Evolutionary conservation across 1,140 invertebrate species (phyloP), one percentile per base, ranked within the genome.

Genomic region (Eupristina koningsbergeri): DNA sequence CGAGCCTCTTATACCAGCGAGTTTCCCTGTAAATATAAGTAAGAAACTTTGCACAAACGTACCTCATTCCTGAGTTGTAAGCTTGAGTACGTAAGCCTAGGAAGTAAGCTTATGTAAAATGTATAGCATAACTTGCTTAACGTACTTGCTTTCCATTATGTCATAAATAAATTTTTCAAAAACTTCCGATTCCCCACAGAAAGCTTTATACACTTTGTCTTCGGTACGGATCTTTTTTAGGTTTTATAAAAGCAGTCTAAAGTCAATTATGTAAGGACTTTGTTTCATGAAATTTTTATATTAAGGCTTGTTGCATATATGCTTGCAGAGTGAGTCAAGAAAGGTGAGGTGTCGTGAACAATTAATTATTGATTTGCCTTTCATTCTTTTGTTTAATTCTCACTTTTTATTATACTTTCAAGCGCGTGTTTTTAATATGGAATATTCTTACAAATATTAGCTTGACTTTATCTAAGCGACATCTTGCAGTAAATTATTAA

Each of bases 211-310:
- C 22, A 22, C 22, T 9, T 41, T 22, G 7, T 71, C 31, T 71
- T 41, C 26, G 7, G 11, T 67, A 36, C 5, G 22, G 31, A 15
- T 39, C 13, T 69, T 69, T 80, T 69, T 31, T 29, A 80, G 63
- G 63, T 80, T 80, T 69, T 41, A 45, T 80, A 69, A 80, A 80
- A 80, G 69, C 29, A 69, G 61, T 50, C 41, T 67, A 67, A 50
- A 50, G 1, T 47, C 61, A 41, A 79, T 79, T 79, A 79, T 69
- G 31, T 79, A 79, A 79, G 63, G 77, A 78, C 39, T 64, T 17
- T 26, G 61, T 50, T 67, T 39, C 50, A 29, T 79, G 63, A 79
- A 67, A 67, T 69, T 67, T 69, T 69, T 69, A 80, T 47, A 26
- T 31, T n/a, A 5, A 47, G 45, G 45, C 73, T 75, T 75, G 45